These are phyloP conservation scores for Pemphredon lugubris DNA, from an alignment of 2,888 invertebrate species.

Conservation along the genomic window DNA sequence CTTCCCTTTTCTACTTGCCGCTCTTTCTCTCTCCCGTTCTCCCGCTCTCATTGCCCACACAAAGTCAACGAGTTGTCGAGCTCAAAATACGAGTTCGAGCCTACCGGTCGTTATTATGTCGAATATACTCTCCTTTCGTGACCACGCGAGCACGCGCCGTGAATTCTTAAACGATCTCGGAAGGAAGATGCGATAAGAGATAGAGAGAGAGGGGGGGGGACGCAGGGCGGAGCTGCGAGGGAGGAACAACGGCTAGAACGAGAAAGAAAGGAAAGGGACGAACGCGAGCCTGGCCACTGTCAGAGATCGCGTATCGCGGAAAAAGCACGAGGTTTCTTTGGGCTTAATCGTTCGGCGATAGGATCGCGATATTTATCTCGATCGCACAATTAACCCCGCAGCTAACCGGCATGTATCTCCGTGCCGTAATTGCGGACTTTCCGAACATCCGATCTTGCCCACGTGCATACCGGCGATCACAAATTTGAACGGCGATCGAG, in stretches of 20 bases:
- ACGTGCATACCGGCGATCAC: slow-evolving; percentile 3
- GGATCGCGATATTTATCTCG: slow-evolving; percentile 55
- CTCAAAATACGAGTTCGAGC: slow-evolving; percentile 46
- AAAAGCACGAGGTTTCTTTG: slow-evolving; percentile 52
- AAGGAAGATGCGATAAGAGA: not conserved
- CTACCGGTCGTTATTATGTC: slow-evolving; percentile 38
- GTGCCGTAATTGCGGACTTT: slow-evolving; percentile 36
- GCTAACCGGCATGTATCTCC: slow-evolving; percentile 33
- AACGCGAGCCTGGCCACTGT: slow-evolving; percentile 17
- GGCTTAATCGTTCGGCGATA: slow-evolving; percentile 51
- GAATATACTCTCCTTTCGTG: slow-evolving; percentile 37
- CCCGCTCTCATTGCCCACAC: not conserved
- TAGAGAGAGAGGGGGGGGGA: too few relatives aligned
- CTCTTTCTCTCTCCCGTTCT: slow-evolving; percentile 1
- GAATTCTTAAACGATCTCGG: slow-evolving; percentile 42
- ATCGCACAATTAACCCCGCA: slow-evolving; percentile 54
- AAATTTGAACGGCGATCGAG: slow-evolving; percentile 32
- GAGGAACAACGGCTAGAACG: not conserved
- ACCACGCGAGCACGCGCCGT: slow-evolving; percentile 38
- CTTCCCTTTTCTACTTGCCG: slow-evolving; percentile 23
- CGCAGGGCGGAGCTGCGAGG: slow-evolving; percentile 14
- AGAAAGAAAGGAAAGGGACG: not conserved
- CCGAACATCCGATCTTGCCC: not conserved
- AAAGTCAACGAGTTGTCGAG: slow-evolving; percentile 16
- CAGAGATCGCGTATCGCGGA: slow-evolving; percentile 46